Percentiles rank a stretch among this genome's conserved stretches.
These are phyloP conservation scores for Streptopelia turtur DNA, from an alignment of 2,797 vertebrate species.

Conservation along the genomic window DNA sequence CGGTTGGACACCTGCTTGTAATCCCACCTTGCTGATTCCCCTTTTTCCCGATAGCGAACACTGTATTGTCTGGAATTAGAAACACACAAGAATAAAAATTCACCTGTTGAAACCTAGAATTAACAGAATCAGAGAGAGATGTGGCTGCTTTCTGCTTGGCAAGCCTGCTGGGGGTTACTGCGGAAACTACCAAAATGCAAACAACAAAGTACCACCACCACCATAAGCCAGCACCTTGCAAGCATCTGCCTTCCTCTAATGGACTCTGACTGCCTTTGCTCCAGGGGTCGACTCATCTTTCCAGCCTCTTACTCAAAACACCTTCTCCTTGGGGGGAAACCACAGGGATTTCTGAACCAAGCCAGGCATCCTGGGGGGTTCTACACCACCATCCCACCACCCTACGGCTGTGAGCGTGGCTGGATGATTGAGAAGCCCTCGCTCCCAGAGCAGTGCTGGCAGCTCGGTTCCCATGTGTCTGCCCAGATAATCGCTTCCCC, in stretches of 20 bases:
- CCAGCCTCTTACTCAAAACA: not conserved
- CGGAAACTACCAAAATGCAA: not conserved
- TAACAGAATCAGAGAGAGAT: not conserved
- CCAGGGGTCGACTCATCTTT: not conserved
- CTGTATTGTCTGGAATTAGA: slow-evolving; percentile 84
- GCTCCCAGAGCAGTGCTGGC: not conserved
- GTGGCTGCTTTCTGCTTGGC: not conserved
- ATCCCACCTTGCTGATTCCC: slow-evolving; percentile 95
- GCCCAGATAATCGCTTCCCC: not conserved
- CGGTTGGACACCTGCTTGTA: slow-evolving; percentile 87
- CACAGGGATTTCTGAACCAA: not conserved
- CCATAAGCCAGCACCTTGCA: not conserved
- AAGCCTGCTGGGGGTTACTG: not conserved
- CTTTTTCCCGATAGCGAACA: slow-evolving; percentile 93
- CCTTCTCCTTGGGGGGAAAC: accelerated
- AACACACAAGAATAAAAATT: not conserved
- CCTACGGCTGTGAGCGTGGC: accelerated
- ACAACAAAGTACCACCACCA: not conserved
- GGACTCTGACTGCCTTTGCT: not conserved
- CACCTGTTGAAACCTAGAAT: accelerated
- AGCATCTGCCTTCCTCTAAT: not conserved
- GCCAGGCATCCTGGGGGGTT: accelerated
- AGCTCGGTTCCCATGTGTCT: accelerated
- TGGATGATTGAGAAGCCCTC: accelerated
- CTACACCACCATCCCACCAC: not conserved